Base-by-base conservation (phyloP, 2,888 invertebrate genomes). In the Amphipoea lucens region DNA sequence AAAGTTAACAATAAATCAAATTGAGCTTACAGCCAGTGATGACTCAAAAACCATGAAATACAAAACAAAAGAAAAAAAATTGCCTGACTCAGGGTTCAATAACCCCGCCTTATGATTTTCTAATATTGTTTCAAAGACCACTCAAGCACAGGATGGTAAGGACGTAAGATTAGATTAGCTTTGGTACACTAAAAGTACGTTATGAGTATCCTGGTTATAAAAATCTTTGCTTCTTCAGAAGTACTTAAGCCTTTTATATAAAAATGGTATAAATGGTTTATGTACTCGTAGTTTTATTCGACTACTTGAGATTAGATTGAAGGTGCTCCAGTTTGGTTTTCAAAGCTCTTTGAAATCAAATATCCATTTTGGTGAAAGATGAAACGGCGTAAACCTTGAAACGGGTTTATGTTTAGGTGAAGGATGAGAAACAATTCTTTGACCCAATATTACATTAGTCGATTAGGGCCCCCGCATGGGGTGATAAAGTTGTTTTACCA, bases 111-210 rank as follows among this genome's bases (percentile, higher is more conserved):
- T 85, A 73, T 81, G 65, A 85, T 83, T 84, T 87, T 83, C 67
- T 78, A 81, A 87, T 85, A 82, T 78, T 82, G 78, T 76, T 83
- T 72, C 77, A 42, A 84, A 80, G n/a, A 71, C 71, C 80, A 81
- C 87, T 87, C 81, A 81, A 73, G 75, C 77, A 84, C 82, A 78
- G 84, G 83, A 90, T 82, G 57, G 12, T 42, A 63, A 57, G 20
- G 48, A 71, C 17, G 70, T 23, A 45, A 83, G 80, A 84, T 83
- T 82, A 74, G 68, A 84, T 70, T 72, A 84, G 23, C 69, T 72
- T 60, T 12, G 60, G 68, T 65, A 68, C 68, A 51, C 14, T 62
- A 12, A 57, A 70, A 66, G 70, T 81, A 36, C 70, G 82, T 60
- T 76, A 63, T 9, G 29, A 45, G 62, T 71, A 77, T 57, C 42